These are phyloP conservation scores for Gadus chalcogrammus DNA, from an alignment of 2,113 vertebrate genomes.

Conservation along the genomic window DNA sequence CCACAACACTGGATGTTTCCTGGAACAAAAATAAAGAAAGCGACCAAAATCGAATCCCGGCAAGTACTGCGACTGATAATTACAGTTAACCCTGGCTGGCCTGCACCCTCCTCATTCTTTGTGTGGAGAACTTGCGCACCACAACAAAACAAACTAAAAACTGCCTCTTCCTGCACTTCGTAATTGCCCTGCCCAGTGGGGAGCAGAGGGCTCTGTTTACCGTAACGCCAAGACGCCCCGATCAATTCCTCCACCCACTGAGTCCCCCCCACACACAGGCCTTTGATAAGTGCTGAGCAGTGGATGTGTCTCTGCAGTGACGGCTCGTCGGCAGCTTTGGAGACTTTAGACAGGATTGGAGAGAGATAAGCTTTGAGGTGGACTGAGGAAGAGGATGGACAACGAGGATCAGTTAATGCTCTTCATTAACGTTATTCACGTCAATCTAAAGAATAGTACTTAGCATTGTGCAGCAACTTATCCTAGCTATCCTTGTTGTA, in stretches of 20 bases:
- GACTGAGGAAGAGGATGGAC: conserved; percentile 13
- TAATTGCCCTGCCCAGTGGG: conserved; percentile 64
- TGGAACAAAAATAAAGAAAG: conserved; percentile 13
- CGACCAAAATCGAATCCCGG: neutral
- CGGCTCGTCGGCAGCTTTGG: conserved; percentile 18
- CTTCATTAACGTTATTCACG: conserved; percentile 63
- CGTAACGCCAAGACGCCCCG: conserved; percentile 40
- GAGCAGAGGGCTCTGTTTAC: conserved; percentile 67
- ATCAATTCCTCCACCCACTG: conserved; percentile 62
- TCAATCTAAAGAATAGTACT: neutral
- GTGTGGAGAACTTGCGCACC: conserved; percentile 31
- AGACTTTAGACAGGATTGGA: conserved; percentile 46
- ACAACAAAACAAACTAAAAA: conserved; percentile 44
- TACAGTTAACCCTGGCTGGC: conserved; percentile 39
- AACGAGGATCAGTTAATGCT: conserved; percentile 64
- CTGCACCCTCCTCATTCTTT: conserved; percentile 17
- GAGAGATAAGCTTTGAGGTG: neutral
- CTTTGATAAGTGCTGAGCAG: conserved; percentile 63
- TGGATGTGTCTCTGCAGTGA: conserved; percentile 58
- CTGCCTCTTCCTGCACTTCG: conserved; percentile 59
- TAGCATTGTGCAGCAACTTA: too few species aligned
- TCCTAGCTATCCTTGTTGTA: too few species aligned
- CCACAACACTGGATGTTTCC: conserved; percentile 5
- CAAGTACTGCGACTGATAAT: conserved; percentile 14
- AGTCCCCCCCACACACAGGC: neutral